Evolutionary conservation across 2,888 invertebrate genomes (phyloP).

Genomic region (Limnephilus auricula): DNA sequence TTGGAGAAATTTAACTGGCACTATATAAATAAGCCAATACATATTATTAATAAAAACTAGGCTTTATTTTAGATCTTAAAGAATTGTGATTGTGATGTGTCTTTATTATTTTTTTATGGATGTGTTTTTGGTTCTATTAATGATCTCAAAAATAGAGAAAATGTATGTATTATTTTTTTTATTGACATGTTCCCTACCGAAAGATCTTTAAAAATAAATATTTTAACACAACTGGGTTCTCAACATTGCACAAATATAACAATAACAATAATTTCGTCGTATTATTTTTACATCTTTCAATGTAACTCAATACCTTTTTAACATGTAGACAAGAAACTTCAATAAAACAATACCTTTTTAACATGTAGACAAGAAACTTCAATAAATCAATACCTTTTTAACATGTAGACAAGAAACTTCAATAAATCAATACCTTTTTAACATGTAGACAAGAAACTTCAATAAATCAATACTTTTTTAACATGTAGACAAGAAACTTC

Average conservation of each 20-base stretch:
- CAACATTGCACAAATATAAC: not conserved
- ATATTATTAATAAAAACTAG: not conserved
- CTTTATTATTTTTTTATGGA: not conserved
- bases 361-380: too few species aligned
- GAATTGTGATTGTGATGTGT: constrained; percentile 2
- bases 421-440: too few species aligned
- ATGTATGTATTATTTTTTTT: not conserved
- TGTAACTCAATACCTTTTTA: not conserved
- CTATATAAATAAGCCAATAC: not conserved
- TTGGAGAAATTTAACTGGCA: not conserved
- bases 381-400: too few species aligned
- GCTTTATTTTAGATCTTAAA: not conserved
- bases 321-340: too few species aligned
- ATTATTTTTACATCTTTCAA: not conserved
- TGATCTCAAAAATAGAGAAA: not conserved
- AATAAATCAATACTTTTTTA: too few species aligned
- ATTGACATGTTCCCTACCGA: not conserved
- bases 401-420: too few species aligned
- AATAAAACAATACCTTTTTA: too few species aligned
- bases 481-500: too few species aligned
- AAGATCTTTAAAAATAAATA: not conserved
- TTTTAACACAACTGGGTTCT: not conserved
- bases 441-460: too few species aligned
- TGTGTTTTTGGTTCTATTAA: not conserved
- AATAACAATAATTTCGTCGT: not conserved